phyloP scores from a whole-genome alignment of 2,797 vertebrate species.

The Notolabrus celidotus region DNA sequence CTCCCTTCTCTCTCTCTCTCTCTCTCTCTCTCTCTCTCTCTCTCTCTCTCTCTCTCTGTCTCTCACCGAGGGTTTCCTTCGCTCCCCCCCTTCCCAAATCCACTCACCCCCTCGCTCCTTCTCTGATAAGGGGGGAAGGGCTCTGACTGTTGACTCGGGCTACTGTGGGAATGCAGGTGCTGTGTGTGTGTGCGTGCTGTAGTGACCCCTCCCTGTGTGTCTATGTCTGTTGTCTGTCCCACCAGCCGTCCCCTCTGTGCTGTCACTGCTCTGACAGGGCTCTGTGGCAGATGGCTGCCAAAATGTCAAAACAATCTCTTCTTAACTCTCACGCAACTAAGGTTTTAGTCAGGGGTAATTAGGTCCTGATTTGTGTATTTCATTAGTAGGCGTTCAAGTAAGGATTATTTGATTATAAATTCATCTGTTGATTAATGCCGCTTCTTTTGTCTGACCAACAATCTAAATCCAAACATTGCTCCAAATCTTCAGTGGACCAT shows the following conservation, averaged over 20 bases:
- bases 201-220: constrained; percentile 25
- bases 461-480: neutral
- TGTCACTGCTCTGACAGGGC: constrained; percentile 36
- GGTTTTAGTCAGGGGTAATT: constrained; percentile 41
- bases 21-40: constrained; percentile 42
- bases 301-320: constrained; percentile 51
- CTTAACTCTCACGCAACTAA: constrained; percentile 40
- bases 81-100: constrained; percentile 2
- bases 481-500: neutral
- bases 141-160: constrained; percentile 58
- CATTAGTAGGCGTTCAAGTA: neutral
- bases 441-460: constrained; percentile 7
- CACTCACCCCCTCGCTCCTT: constrained; percentile 43
- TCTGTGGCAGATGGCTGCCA: constrained; percentile 49
- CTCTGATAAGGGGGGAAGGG: constrained; percentile 52
- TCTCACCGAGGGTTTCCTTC: constrained; percentile 34
- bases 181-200: constrained; percentile 35
- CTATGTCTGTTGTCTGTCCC: constrained; percentile 55
- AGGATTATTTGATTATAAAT: constrained; percentile 16
- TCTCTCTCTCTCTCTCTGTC: constrained; percentile 55
- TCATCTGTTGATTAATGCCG: neutral
- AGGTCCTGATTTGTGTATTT: constrained; percentile 2
- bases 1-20: constrained; percentile 43
- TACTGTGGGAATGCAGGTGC: constrained; percentile 79
- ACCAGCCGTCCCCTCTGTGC: constrained; percentile 26